Evolutionary conservation across 2,888 invertebrate genomes (phyloP).

Genomic region (Noctua fimbriata): DNA sequence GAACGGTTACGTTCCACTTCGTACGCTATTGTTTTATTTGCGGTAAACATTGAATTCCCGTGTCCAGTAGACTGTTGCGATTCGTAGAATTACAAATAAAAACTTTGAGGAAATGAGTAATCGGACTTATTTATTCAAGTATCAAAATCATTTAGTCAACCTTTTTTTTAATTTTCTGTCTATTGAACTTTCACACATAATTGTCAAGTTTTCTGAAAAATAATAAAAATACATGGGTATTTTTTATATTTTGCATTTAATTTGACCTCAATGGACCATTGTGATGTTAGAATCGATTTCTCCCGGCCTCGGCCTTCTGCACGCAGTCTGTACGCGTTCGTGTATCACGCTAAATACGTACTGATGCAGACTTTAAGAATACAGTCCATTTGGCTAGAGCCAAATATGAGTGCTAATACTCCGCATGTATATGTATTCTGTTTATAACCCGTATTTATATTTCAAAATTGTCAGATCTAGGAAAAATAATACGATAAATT

Average conservation of each 20-base stretch:
- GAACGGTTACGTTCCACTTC: slow-evolving; percentile 59
- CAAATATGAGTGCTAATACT: neutral
- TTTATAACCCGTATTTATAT: neutral
- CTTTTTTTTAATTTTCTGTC: neutral
- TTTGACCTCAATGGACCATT: slow-evolving; percentile 56
- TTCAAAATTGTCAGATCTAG: neutral
- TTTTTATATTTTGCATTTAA: slow-evolving; percentile 33
- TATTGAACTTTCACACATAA: neutral
- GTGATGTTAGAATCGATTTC: slow-evolving; percentile 82
- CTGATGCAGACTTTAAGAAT: slow-evolving; percentile 17
- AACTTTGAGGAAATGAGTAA: slow-evolving; percentile 34
- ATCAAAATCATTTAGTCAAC: slow-evolving; percentile 17
- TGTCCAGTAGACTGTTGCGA: slow-evolving; percentile 43
- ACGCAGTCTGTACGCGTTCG: slow-evolving; percentile 77
- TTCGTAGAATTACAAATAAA: slow-evolving; percentile 32
- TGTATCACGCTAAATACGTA: slow-evolving; percentile 73
- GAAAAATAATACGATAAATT: neutral
- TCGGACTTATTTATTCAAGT: slow-evolving; percentile 16
- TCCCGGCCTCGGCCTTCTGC: slow-evolving; percentile 84
- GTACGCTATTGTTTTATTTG: slow-evolving; percentile 60
- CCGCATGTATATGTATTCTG: neutral
- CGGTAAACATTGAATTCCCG: slow-evolving; percentile 53
- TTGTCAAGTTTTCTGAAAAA: neutral
- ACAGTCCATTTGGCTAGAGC: neutral
- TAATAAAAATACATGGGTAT: neutral